A percentile compares a stretch with the other conserved stretches of the same genome.
Conservation (phyloP, 2,888 invertebrate species). For the Synanthedon vespiformis region DNA sequence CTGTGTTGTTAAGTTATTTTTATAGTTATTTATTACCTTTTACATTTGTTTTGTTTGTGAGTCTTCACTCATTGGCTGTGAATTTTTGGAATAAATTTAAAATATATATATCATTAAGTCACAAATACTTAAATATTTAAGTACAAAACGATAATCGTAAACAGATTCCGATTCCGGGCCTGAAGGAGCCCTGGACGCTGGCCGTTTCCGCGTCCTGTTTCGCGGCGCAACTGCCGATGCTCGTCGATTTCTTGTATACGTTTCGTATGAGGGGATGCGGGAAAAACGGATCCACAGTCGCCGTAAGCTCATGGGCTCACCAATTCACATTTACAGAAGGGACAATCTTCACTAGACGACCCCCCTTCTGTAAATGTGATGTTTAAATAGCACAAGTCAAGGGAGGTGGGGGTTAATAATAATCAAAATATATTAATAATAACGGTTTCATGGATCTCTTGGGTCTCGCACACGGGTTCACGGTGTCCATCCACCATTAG, state of each 20-base stretch:
- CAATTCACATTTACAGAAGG: background rate
- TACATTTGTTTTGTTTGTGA: conserved; percentile 18
- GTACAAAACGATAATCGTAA: background rate
- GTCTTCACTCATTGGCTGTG: conserved; percentile 57
- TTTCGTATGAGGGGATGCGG: conserved; percentile 90
- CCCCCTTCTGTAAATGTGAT: no score
- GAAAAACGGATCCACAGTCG: conserved; percentile 96
- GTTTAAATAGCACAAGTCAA: no score
- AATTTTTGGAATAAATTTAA: background rate
- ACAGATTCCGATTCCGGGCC: background rate
- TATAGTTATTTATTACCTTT: no score
- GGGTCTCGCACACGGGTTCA: no score
- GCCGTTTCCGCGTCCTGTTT: background rate
- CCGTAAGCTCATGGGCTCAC: conserved; percentile 75
- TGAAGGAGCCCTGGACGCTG: background rate
- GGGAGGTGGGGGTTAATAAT: no score
- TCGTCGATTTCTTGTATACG: conserved; percentile 75
- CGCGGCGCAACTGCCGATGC: conserved; percentile 23
- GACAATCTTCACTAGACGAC: no score
- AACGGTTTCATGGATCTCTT: no score
- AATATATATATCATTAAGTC: no score
- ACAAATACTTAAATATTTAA: background rate
- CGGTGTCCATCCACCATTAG: no score
- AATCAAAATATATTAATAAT: no score
- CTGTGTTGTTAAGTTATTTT: no score